Percentiles rank a stretch among this genome's conserved stretches.
Evolutionary conservation across 1,140 invertebrate genomes (phyloP).

Genomic region (Venturia canescens): DNA sequence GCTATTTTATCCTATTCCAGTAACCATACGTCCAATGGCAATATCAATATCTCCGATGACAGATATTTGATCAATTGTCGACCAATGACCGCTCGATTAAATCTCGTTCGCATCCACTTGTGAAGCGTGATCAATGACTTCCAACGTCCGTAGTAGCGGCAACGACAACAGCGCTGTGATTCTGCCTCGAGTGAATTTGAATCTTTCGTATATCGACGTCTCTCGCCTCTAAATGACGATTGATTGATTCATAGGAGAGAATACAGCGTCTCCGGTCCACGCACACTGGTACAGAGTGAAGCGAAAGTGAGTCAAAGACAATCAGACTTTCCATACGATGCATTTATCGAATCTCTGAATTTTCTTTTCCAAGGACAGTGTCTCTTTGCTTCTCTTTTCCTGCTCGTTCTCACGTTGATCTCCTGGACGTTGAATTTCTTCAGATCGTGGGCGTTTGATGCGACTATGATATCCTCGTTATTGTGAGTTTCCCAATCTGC

Average conservation of each 20-base stretch:
- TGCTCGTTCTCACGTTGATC: slow-evolving; percentile 34
- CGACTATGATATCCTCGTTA: neutral
- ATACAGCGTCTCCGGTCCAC: neutral
- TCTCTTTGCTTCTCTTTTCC: neutral
- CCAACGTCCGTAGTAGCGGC: neutral
- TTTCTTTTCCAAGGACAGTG: too few relatives aligned
- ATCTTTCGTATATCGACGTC: slow-evolving; percentile 18
- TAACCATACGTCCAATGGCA: slow-evolving; percentile 32
- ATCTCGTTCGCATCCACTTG: slow-evolving; percentile 33
- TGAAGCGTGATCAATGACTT: neutral
- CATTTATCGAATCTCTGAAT: neutral
- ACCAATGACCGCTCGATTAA: slow-evolving; percentile 19
- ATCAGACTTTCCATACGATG: neutral
- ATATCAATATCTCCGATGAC: slow-evolving; percentile 39
- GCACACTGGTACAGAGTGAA: neutral
- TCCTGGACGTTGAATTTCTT: neutral
- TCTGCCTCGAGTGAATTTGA: slow-evolving; percentile 24
- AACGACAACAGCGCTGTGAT: neutral
- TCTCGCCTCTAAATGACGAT: neutral
- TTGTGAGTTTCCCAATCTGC: neutral
- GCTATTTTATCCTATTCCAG: slow-evolving; percentile 24
- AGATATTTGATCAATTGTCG: slow-evolving; percentile 36
- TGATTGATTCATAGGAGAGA: neutral
- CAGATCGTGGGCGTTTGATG: neutral
- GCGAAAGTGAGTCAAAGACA: neutral